Percentiles rank a stretch among this genome's conserved stretches.
Conservation (phyloP, 2,888 invertebrate species). For the Dysmachus trigonus region DNA sequence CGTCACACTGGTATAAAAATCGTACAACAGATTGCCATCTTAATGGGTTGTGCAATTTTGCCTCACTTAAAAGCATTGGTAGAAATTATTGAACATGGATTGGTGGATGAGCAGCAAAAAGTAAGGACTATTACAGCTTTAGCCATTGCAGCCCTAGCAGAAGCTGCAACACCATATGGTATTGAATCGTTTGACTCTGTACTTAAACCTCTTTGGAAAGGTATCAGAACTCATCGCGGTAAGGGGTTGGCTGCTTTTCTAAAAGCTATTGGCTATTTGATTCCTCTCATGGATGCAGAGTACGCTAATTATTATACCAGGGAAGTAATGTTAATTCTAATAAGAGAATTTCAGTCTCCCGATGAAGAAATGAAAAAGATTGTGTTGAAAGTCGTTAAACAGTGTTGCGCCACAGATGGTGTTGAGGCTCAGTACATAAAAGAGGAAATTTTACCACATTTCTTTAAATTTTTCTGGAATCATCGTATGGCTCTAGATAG, state of each 20-base stretch:
- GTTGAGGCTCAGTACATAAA: slow-evolving; percentile 99
- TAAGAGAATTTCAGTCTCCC: slow-evolving; percentile 99
- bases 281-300: slow-evolving; percentile 99
- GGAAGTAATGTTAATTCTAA: slow-evolving; percentile 91
- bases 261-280: slow-evolving; percentile 98
- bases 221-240: slow-evolving; percentile 89
- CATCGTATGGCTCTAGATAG: slow-evolving; percentile 99
- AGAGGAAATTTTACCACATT: slow-evolving; percentile 97
- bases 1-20: slow-evolving; percentile 99
- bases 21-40: slow-evolving; percentile 98
- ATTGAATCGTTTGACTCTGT: slow-evolving; percentile 99
- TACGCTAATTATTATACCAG: slow-evolving; percentile 99
- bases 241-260: slow-evolving; percentile 98
- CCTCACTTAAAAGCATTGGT: slow-evolving; percentile 98
- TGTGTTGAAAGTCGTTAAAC: slow-evolving; percentile 98
- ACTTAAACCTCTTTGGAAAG: slow-evolving; percentile 98
- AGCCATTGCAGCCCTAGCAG: slow-evolving; percentile 97
- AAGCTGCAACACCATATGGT: slow-evolving; percentile 99
- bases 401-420: slow-evolving; percentile 99
- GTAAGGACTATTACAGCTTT: slow-evolving; percentile 95
- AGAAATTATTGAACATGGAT: slow-evolving; percentile 98
- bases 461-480: slow-evolving; percentile 99
- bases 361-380: slow-evolving; percentile 99
- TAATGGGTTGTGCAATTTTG: slow-evolving; percentile 99
- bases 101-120: slow-evolving; percentile 99